Evolutionary conservation across 1,140 invertebrate genomes (phyloP).

Genomic region (Holcopasites calliopsidis): DNA sequence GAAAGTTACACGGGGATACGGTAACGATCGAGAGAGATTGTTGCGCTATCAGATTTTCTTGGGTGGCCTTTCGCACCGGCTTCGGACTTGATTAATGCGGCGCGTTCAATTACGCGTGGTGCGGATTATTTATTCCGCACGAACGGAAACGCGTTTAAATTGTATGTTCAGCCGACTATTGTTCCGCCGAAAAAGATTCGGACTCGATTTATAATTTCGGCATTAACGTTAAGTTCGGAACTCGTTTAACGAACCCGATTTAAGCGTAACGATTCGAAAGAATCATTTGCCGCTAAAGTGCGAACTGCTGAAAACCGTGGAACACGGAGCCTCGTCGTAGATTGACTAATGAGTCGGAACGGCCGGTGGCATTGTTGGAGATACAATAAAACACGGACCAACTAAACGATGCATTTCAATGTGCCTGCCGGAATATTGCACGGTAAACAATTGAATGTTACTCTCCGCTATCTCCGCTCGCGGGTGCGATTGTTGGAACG

Average conservation of each 20-base stretch:
- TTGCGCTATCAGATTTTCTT: neutral
- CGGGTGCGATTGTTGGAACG: neutral
- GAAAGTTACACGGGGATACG: neutral
- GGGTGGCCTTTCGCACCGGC: neutral
- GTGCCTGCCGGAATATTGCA: neutral
- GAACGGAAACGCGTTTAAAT: too few species aligned
- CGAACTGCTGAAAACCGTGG: neutral
- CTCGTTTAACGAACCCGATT: too few species aligned
- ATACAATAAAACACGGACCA: neutral
- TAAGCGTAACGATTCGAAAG: neutral
- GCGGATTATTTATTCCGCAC: too few species aligned
- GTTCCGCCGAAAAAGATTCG: too few species aligned
- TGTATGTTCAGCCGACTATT: too few species aligned
- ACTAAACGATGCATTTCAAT: slow-evolving; percentile 10
- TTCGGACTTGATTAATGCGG: neutral
- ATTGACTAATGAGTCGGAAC: slow-evolving; percentile 13
- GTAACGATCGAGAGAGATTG: neutral
- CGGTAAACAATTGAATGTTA: slow-evolving; percentile 23
- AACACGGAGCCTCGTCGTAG: neutral
- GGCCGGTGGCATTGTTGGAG: neutral
- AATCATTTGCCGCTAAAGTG: neutral
- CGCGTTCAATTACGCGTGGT: neutral
- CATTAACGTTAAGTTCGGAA: too few species aligned
- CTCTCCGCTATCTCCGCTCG: neutral
- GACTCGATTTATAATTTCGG: too few species aligned